phyloP scores from a whole-genome alignment of 2,113 vertebrate species.

The Panthera tigris region DNA sequence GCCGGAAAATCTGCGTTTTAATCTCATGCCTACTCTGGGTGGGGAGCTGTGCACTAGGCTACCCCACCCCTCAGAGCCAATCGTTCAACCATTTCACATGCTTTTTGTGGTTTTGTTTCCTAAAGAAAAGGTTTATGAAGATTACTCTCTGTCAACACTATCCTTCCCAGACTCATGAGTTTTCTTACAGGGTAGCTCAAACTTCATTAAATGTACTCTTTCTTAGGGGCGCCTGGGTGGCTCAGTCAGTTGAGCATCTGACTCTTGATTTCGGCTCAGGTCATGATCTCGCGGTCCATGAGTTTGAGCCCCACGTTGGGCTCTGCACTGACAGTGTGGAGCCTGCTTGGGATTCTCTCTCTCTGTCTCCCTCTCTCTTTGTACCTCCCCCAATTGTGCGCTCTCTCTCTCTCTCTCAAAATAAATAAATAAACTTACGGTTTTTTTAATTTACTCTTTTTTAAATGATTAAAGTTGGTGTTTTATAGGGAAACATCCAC shows the following conservation, averaged over 20 bases:
- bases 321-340: too few species aligned
- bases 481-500: neutral
- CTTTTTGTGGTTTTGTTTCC: neutral
- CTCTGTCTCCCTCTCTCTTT: too few species aligned
- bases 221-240: too few species aligned
- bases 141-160: neutral
- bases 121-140: neutral
- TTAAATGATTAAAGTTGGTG: neutral
- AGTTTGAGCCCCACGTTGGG: too few species aligned
- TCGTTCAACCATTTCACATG: neutral
- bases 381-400: too few species aligned
- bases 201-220: neutral
- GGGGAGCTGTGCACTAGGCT: too few species aligned
- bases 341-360: too few species aligned
- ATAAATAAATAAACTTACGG: too few species aligned
- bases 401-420: too few species aligned
- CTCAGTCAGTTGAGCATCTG: too few species aligned
- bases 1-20: neutral
- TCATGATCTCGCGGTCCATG: too few species aligned
- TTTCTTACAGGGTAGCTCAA: neutral
- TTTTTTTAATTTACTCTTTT: neutral
- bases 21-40: neutral
- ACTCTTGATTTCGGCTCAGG: too few species aligned
- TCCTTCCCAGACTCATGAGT: neutral
- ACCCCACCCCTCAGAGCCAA: accelerated